phyloP scores from a whole-genome alignment of 2,113 vertebrate genomes.

The Alexandromys fortis region DNA sequence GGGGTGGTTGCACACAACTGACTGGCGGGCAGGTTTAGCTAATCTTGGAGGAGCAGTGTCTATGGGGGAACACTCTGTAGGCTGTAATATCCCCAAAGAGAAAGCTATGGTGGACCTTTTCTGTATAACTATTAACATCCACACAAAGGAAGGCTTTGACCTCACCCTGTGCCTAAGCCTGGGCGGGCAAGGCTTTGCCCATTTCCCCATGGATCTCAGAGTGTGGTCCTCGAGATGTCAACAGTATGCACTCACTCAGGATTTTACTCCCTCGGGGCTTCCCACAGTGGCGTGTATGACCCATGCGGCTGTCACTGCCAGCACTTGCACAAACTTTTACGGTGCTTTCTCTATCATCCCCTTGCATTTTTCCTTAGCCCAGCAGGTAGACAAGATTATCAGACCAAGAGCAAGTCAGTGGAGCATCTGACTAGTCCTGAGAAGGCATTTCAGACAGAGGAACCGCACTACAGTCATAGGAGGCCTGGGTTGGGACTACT shows the following conservation, averaged over 20 bases:
- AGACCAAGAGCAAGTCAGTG: neutral
- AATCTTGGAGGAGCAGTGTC: neutral
- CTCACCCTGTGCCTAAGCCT: neutral
- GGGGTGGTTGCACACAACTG: neutral
- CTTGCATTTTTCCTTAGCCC: neutral
- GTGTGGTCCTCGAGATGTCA: too few relatives aligned
- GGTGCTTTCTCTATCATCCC: neutral
- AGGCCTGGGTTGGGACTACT: neutral
- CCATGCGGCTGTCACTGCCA: neutral
- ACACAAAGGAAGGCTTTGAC: neutral
- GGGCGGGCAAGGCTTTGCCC: too few relatives aligned
- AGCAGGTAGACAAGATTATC: neutral
- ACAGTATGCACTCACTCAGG: neutral
- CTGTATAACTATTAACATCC: neutral
- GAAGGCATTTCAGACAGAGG: neutral
- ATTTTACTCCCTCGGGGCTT: neutral
- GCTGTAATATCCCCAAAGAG: neutral
- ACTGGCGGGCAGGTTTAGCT: neutral
- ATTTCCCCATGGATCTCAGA: neutral
- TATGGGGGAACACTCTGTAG: neutral
- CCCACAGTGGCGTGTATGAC: neutral
- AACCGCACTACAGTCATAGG: neutral
- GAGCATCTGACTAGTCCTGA: neutral
- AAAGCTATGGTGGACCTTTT: neutral
- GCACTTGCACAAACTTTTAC: neutral